phyloP scores from a whole-genome alignment of 2,113 vertebrate genomes.

The Regulus satrapa region DNA sequence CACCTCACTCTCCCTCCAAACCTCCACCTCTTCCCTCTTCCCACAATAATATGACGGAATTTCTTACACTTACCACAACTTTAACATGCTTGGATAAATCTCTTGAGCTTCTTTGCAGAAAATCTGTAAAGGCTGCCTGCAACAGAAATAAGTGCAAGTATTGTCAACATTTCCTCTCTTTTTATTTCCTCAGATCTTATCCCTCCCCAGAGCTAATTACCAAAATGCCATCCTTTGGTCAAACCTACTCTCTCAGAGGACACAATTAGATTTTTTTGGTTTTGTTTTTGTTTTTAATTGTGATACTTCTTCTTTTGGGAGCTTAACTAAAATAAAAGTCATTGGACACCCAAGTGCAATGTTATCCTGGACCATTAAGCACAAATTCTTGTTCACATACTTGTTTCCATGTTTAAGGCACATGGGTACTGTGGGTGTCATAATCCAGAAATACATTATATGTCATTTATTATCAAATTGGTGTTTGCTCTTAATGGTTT shows the following conservation, averaged over 20 bases:
- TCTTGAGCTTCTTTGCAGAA: slow-evolving; percentile 82
- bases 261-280: accelerated
- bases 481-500: background rate
- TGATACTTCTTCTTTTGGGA: background rate
- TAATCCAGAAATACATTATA: background rate
- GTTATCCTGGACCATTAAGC: background rate
- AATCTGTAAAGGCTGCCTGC: slow-evolving; percentile 84
- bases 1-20: background rate
- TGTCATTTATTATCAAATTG: background rate
- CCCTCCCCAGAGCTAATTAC: background rate
- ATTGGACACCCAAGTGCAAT: background rate
- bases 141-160: background rate
- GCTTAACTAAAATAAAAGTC: background rate
- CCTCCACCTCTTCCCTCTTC: background rate
- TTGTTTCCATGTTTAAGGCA: background rate
- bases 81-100: slow-evolving; percentile 84
- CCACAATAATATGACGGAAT: background rate
- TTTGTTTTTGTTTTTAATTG: no score
- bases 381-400: background rate
- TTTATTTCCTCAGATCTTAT: background rate
- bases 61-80: slow-evolving; percentile 78
- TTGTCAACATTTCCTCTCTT: background rate
- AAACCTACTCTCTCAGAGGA: background rate
- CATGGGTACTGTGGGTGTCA: accelerated
- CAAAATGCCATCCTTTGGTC: background rate